A percentile compares a stretch with the other conserved stretches of the same genome.
Conservation (phyloP, 1,140 invertebrate genomes). For the Papilio polytes region DNA sequence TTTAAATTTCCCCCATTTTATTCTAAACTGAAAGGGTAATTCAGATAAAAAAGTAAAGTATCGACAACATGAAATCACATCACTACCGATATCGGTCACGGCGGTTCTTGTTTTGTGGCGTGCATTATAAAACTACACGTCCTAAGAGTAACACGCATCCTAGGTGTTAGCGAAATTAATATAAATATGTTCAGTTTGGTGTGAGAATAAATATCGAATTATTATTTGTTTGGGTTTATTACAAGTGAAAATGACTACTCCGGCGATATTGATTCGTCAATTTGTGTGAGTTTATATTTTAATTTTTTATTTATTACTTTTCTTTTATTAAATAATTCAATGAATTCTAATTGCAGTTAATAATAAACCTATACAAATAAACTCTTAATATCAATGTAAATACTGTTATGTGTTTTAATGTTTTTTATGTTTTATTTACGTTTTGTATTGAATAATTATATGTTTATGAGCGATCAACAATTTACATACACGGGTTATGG, state of each 20-base stretch:
- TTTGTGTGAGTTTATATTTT: conserved; percentile 25
- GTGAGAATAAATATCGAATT: background rate
- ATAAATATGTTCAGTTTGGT: conserved; percentile 22
- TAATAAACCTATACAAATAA: background rate
- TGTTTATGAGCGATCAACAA: background rate
- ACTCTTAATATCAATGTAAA: background rate
- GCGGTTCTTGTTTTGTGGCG: background rate
- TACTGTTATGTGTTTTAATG: no score
- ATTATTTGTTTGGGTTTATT: background rate
- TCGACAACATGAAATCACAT: background rate
- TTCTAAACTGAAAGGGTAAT: background rate
- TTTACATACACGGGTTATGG: background rate
- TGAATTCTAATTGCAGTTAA: background rate
- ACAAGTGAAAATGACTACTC: conserved; percentile 19
- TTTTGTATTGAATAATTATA: no score
- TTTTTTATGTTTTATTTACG: no score
- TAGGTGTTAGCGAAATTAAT: background rate
- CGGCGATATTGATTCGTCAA: conserved; percentile 25
- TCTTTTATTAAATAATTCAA: background rate
- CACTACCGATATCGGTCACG: conserved; percentile 12
- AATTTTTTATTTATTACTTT: background rate
- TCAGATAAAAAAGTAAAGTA: no score
- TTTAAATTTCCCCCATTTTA: background rate
- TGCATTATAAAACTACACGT: conserved; percentile 24
- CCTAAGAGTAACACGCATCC: background rate